Percentiles rank a stretch among this genome's conserved stretches.
Conservation (phyloP, 1,140 invertebrate genomes). For the Pectinophora gossypiella region DNA sequence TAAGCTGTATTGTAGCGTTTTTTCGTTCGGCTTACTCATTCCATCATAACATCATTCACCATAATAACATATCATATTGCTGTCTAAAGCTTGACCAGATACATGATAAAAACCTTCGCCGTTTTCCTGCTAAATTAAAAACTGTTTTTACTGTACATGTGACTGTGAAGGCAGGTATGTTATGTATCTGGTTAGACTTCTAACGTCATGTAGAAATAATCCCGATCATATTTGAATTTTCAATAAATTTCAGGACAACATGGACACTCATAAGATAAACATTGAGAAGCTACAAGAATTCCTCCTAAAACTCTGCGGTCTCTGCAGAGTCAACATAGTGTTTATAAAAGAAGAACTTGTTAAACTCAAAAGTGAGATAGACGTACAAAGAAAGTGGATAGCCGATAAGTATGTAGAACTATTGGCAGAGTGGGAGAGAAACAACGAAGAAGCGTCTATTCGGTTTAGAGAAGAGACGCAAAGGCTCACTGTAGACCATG, state of each 20-base stretch:
- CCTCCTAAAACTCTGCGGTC: constrained; percentile 62
- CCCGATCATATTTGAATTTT: no score
- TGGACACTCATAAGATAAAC: constrained; percentile 75
- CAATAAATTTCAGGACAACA: constrained; percentile 77
- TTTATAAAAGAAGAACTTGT: constrained; percentile 78
- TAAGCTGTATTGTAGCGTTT: constrained; percentile 73
- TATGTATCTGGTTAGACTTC: no score
- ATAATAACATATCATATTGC: no score
- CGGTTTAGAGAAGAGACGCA: constrained; percentile 77
- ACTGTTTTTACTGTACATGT: no score
- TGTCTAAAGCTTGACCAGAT: no score
- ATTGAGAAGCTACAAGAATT: constrained; percentile 73
- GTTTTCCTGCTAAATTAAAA: no score
- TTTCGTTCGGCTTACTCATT: background rate
- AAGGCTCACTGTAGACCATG: constrained; percentile 79
- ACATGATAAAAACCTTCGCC: no score
- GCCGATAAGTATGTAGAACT: constrained; percentile 75
- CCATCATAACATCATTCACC: no score
- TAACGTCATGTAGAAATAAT: no score
- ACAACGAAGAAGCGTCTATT: constrained; percentile 71
- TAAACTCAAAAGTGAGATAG: constrained; percentile 73
- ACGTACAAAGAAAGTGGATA: constrained; percentile 72
- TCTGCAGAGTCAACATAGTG: constrained; percentile 75
- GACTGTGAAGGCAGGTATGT: no score
- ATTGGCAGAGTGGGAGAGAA: constrained; percentile 72